Evolutionary conservation across 2,888 invertebrate species (phyloP).

Genomic region (Drosophila pullipes): DNA sequence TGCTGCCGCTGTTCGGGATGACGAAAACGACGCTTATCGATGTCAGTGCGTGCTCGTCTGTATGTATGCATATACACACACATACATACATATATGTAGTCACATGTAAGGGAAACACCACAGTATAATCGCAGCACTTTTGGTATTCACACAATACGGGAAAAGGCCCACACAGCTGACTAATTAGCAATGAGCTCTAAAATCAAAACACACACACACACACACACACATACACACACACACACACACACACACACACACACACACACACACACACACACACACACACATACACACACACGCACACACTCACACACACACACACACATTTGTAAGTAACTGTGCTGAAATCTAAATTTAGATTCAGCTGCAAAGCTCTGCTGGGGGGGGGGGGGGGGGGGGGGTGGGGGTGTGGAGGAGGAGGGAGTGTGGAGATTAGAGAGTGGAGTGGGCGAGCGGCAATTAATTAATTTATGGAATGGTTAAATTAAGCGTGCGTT

Average conservation of each 20-base stretch:
- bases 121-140: slow-evolving; percentile 11
- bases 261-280: neutral
- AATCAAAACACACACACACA: slow-evolving; percentile 28
- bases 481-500: slow-evolving; percentile 29
- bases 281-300: neutral
- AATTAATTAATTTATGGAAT: slow-evolving; percentile 18
- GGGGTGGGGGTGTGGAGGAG: no score
- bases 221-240: neutral
- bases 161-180: slow-evolving; percentile 61
- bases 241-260: neutral
- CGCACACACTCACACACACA: neutral
- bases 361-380: slow-evolving; percentile 44
- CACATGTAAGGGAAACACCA: slow-evolving; percentile 28
- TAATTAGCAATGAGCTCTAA: slow-evolving; percentile 55
- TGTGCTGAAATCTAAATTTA: slow-evolving; percentile 24
- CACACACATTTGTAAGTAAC: neutral
- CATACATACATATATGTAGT: neutral
- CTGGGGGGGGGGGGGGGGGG: neutral
- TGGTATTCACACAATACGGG: slow-evolving; percentile 28
- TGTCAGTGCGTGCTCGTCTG: slow-evolving; percentile 51
- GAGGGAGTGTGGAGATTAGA: neutral
- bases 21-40: slow-evolving; percentile 60
- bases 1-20: slow-evolving; percentile 44
- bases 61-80: slow-evolving; percentile 9
- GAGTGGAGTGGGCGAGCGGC: slow-evolving; percentile 7